phyloP scores from a whole-genome alignment of 1,140 invertebrate species.

The Drosophila obscura region DNA sequence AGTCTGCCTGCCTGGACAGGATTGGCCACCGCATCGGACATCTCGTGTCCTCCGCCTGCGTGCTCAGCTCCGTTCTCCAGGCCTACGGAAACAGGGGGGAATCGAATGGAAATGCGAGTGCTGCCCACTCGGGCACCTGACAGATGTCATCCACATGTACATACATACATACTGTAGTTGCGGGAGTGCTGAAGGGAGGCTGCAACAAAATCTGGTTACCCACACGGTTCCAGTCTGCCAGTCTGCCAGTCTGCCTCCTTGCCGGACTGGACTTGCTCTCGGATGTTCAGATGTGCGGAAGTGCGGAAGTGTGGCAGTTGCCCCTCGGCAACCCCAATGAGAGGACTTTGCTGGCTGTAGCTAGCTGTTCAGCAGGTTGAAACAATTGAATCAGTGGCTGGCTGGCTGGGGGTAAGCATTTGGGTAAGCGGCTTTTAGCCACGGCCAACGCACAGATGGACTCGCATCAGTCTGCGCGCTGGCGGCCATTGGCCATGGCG shows the following conservation, averaged over 20 bases:
- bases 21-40: no score
- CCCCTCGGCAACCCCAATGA: slow-evolving; percentile 18
- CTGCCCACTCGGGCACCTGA: no score
- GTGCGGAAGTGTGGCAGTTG: neutral
- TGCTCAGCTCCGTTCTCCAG: no score
- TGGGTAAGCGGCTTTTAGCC: neutral
- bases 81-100: no score
- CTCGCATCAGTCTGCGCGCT: neutral
- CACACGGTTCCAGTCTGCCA: no score
- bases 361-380: neutral
- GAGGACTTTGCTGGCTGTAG: neutral
- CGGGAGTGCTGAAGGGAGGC: no score
- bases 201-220: neutral
- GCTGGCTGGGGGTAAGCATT: neutral
- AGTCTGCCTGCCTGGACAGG: no score
- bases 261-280: neutral
- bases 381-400: neutral
- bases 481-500: slow-evolving; percentile 12
- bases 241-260: neutral
- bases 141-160: no score
- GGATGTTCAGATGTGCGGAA: neutral
- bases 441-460: neutral
- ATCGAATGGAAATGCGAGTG: no score
- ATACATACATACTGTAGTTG: no score
- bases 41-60: no score